phyloP scores from a whole-genome alignment of 2,113 vertebrate genomes.

The Lanius ludovicianus region DNA sequence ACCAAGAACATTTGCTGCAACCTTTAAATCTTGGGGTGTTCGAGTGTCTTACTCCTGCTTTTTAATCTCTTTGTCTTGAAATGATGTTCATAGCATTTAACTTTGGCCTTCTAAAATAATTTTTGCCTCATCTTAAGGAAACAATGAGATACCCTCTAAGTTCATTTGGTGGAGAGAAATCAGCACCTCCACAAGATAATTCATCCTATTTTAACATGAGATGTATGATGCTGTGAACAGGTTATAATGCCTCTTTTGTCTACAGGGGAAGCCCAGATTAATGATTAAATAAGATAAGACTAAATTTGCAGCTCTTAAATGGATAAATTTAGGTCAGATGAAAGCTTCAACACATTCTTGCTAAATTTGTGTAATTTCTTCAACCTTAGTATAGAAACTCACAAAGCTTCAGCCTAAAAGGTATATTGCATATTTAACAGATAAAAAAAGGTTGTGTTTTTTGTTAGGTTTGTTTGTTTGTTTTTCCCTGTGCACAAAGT shows the following conservation, averaged over 20 bases:
- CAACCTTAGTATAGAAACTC: not conserved
- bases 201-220: not conserved
- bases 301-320: not conserved
- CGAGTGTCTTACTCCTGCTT: not conserved
- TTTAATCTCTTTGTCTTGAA: not conserved
- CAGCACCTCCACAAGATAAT: not conserved
- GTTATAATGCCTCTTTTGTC: not conserved
- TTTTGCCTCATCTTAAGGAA: not conserved
- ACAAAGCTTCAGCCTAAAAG: not conserved
- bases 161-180: not conserved
- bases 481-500: accelerated
- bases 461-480: too few species aligned
- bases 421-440: not conserved
- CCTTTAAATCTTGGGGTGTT: not conserved
- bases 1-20: not conserved
- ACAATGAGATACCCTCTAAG: not conserved
- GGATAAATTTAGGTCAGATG: not conserved
- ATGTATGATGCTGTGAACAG: not conserved
- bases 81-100: not conserved
- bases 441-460: accelerated
- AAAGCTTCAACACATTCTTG: not conserved
- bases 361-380: not conserved
- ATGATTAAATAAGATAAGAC: not conserved
- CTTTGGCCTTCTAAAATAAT: not conserved
- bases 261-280: not conserved